phyloP scores from a whole-genome alignment of 2,797 vertebrate species.

The Bovichtus diacanthus region DNA sequence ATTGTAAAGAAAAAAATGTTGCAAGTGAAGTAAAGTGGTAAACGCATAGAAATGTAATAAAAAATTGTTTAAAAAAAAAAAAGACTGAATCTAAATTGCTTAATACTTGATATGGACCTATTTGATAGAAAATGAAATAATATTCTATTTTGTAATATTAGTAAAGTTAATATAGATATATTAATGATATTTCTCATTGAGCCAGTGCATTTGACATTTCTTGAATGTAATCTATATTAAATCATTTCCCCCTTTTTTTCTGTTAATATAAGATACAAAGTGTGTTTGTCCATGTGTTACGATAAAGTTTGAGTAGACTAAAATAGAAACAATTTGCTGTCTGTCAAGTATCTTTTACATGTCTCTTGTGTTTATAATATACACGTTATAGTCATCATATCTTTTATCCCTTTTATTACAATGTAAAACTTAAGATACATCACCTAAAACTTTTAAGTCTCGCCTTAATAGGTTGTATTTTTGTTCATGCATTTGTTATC shows the following conservation, averaged over 20 bases:
- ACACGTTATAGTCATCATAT: constrained; percentile 56
- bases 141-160: constrained; percentile 53
- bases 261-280: constrained; percentile 88
- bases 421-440: constrained; percentile 48
- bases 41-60: not conserved
- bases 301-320: constrained; percentile 73
- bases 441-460: constrained; percentile 9
- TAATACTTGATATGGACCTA: constrained; percentile 46
- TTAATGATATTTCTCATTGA: constrained; percentile 66
- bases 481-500: constrained; percentile 61
- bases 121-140: constrained; percentile 34
- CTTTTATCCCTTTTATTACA: constrained; percentile 63
- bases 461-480: constrained; percentile 49
- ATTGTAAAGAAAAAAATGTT: constrained; percentile 25
- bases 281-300: constrained; percentile 79
- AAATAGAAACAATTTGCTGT: constrained; percentile 64
- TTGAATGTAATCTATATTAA: constrained; percentile 88
- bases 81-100: constrained; percentile 42
- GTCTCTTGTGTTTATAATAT: constrained; percentile 66
- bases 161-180: constrained; percentile 32
- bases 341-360: constrained; percentile 59
- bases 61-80: no score
- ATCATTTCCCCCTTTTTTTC: constrained; percentile 72
- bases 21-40: constrained; percentile 4
- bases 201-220: constrained; percentile 76